phyloP scores from a whole-genome alignment of 92 coral and sea anemone genomes.

The Galaxea fascicularis region DNA sequence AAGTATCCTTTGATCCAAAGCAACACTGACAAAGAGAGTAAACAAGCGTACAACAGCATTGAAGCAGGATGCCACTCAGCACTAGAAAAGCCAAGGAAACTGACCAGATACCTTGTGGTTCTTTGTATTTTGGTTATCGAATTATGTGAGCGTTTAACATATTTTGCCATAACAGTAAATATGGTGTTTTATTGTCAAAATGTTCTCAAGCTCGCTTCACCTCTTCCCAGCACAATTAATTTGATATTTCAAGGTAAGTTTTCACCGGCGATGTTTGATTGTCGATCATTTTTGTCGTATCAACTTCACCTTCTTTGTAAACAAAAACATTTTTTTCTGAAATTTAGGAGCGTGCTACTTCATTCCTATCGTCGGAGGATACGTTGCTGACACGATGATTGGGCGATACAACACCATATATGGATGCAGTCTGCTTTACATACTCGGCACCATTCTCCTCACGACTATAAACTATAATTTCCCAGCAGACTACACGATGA shows the following conservation, averaged over 20 bases:
- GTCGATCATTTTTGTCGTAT: neutral
- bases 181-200: slow-evolving; percentile 75
- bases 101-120: slow-evolving; percentile 9
- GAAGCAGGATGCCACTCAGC: neutral
- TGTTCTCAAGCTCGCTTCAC: slow-evolving; percentile 52
- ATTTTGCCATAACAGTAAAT: slow-evolving; percentile 79
- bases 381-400: slow-evolving; percentile 73
- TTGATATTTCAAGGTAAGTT: slow-evolving; percentile 69
- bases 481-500: slow-evolving; percentile 21
- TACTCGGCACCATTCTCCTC: slow-evolving; percentile 68
- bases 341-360: slow-evolving; percentile 75
- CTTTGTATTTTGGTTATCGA: slow-evolving; percentile 68
- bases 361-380: slow-evolving; percentile 80
- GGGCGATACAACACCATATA: slow-evolving; percentile 84
- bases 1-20: neutral
- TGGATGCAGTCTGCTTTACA: slow-evolving; percentile 65
- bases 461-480: slow-evolving; percentile 61
- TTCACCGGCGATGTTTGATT: neutral
- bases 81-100: neutral
- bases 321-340: neutral
- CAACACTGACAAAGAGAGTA: neutral
- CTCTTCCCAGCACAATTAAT: slow-evolving; percentile 69
- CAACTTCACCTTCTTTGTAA: no score
- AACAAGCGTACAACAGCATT: neutral
- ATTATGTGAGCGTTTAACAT: slow-evolving; percentile 75